Base-by-base conservation (phyloP, 2,797 vertebrate species). In the Chromobotia macracanthus region DNA sequence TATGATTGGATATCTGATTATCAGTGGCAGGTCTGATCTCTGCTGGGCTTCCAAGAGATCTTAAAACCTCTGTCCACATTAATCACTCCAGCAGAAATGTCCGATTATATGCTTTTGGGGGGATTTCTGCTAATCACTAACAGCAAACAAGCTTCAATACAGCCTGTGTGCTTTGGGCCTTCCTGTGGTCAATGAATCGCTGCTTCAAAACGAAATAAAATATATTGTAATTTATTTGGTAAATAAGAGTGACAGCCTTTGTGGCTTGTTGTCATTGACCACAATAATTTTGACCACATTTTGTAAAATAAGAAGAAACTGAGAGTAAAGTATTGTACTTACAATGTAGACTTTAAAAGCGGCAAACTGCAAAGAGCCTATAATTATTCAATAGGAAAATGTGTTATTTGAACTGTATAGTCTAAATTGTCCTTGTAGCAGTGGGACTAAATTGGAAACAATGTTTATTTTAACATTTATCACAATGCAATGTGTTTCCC, bases 81-180 rank as follows among this genome's bases (percentile, higher is more conserved):
- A 78, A 79, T 79, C 77, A 56, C 69, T 66, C 60, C 60, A 46
- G 69, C 21, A 31, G 61, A 79, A 65, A 72, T 51, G 53, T 41
- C 44, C 0, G 28, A 78, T 70, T 78, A 78, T 46, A 71, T 64
- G 56, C 56, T 78, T 78, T 78, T 71, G 69, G 46, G 46, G 38
- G 63, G 61, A 44, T 58, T 79, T 79, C 50, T 72, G 67, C 25
- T 79, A 72, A 79, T 79, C 77, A 53, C 77, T 71, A 16, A 72
- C 69, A 66, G 66, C 77, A 79, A 79, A 72, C 60, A 72, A 25
- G 16, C 35, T 46, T 72, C 69, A 78, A 53, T 68, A 61, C 46
- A 10, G 44, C 46, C 12, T n/a, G 56, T 71, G 48, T 51, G 68
- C 68, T 79, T 55, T 79, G 50, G 44, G 48, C 67, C 68, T 79